Percentiles rank a stretch among this genome's conserved stretches.
Evolutionary conservation across 2,797 vertebrate species (phyloP).

Genomic region (Strix occidentalis): DNA sequence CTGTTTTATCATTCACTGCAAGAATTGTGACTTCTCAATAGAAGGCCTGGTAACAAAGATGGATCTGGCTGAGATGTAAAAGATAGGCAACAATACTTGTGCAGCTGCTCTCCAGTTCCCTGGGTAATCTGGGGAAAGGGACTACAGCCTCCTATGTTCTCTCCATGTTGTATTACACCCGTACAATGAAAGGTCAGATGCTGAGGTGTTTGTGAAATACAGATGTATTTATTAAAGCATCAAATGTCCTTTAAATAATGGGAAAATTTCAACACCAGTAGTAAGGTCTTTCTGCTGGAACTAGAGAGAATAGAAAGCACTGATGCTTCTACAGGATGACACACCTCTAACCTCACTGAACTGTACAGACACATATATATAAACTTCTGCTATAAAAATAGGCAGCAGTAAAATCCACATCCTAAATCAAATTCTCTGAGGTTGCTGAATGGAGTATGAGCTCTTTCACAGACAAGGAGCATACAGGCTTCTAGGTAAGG

Average conservation of each 20-base stretch:
- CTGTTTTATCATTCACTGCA: not conserved
- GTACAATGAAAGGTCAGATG: not conserved
- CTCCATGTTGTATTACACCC: not conserved
- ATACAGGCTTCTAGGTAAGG: not conserved
- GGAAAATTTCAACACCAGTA: not conserved
- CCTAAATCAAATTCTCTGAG: conserved; percentile 17
- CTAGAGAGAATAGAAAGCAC: not conserved
- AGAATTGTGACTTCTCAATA: not conserved
- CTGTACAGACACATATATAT: not conserved
- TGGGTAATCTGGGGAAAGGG: not conserved
- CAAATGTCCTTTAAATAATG: not conserved
- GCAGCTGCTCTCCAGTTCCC: not conserved
- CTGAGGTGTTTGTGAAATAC: not conserved
- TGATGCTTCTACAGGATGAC: not conserved
- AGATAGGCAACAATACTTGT: not conserved
- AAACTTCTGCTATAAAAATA: not conserved
- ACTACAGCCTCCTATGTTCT: not conserved
- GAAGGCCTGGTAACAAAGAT: not conserved
- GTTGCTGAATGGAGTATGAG: not conserved
- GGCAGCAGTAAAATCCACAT: not conserved
- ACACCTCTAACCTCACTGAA: conserved; percentile 1
- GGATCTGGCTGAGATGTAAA: not conserved
- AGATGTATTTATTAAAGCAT: not conserved
- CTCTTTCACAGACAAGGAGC: not conserved
- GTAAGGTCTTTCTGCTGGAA: not conserved